Percentiles rank a stretch among this genome's conserved stretches.
Conservation (phyloP, 2,888 invertebrate species). For the Tromatobia lineatoria region DNA sequence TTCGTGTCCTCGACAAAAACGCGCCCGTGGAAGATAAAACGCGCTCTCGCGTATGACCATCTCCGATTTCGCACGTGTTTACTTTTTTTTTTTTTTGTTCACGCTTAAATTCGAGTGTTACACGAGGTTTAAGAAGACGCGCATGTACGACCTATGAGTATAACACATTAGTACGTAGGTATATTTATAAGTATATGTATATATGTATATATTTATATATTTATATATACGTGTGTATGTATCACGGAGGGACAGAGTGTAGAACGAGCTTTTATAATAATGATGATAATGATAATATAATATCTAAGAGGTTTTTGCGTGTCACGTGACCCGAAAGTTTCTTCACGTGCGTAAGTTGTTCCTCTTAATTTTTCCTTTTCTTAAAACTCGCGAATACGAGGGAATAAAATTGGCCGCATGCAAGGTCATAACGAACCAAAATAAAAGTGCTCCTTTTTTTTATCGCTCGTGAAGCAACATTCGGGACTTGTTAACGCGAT, state of each 20-base stretch:
- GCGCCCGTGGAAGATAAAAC: not conserved
- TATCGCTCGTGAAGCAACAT: slow-evolving; percentile 47
- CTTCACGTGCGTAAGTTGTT: slow-evolving; percentile 11
- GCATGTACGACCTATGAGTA: slow-evolving; percentile 54
- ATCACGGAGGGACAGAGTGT: slow-evolving; percentile 65
- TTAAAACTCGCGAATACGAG: slow-evolving; percentile 50
- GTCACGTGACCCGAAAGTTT: slow-evolving; percentile 47
- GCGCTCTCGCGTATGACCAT: slow-evolving; percentile 16
- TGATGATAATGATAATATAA: slow-evolving; percentile 52
- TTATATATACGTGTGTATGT: slow-evolving; percentile 44
- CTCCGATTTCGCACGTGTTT: slow-evolving; percentile 50
- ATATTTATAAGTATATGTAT: slow-evolving; percentile 55
- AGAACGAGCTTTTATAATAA: slow-evolving; percentile 49
- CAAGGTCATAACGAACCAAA: slow-evolving; percentile 25
- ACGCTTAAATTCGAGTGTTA: not conserved
- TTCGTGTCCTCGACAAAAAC: slow-evolving; percentile 30
- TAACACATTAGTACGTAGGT: slow-evolving; percentile 54
- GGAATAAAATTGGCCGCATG: slow-evolving; percentile 47
- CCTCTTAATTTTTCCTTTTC: slow-evolving; percentile 20
- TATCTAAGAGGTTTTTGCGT: slow-evolving; percentile 58
- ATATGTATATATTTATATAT: slow-evolving; percentile 57
- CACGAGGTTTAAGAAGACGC: slow-evolving; percentile 55
- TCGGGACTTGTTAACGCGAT: slow-evolving; percentile 52
- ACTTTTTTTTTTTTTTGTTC: slow-evolving; percentile 1
- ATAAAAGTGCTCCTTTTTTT: not conserved